Evolutionary conservation across 2,888 invertebrate species (phyloP).

Genomic region (Thymelicus sylvestris): DNA sequence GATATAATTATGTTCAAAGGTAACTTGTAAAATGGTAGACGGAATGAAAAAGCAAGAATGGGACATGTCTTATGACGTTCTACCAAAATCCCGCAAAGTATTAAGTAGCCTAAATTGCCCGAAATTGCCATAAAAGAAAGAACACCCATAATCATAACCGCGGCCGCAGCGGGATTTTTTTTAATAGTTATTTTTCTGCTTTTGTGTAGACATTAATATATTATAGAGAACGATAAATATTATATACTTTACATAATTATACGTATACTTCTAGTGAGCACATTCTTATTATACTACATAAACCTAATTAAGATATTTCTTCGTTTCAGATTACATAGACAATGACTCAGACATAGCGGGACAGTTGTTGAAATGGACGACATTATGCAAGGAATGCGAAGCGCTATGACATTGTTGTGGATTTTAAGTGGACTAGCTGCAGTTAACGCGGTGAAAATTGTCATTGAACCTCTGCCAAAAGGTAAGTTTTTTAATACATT

Average conservation of each 20-base stretch:
- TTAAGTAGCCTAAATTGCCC: too few relatives aligned
- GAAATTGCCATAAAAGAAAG: too few relatives aligned
- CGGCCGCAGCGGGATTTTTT: too few relatives aligned
- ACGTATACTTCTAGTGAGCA: too few relatives aligned
- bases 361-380: slow-evolving; percentile 60
- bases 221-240: too few relatives aligned
- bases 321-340: slow-evolving; percentile 59
- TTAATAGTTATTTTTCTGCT: too few relatives aligned
- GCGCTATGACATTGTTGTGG: slow-evolving; percentile 67
- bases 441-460: slow-evolving; percentile 74
- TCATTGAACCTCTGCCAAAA: slow-evolving; percentile 82
- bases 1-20: background rate
- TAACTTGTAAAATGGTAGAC: background rate
- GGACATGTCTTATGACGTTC: background rate
- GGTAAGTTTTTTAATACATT: slow-evolving; percentile 58
- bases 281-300: background rate
- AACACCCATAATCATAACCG: too few relatives aligned
- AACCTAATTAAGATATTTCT: slow-evolving; percentile 15
- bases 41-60: background rate
- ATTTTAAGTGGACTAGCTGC: slow-evolving; percentile 64
- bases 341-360: slow-evolving; percentile 58
- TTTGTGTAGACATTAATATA: too few relatives aligned
- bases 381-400: slow-evolving; percentile 52
- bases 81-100: too few relatives aligned
- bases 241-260: background rate